Percentiles rank a stretch among this genome's conserved stretches.
phyloP scores from a whole-genome alignment of 1,140 invertebrate genomes.

The Ephestia elutella region DNA sequence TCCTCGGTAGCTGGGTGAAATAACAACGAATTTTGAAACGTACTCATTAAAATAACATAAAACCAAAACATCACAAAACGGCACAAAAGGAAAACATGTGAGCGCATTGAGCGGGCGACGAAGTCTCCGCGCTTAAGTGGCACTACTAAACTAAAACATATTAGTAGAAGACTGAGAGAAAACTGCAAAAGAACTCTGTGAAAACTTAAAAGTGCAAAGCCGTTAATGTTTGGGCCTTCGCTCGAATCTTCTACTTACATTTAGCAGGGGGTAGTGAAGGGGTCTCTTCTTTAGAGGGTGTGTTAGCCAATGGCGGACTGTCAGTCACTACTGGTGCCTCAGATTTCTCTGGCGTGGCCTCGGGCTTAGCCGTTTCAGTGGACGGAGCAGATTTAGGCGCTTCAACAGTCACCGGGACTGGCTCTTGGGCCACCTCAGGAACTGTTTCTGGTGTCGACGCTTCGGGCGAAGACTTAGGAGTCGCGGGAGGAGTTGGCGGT shows the following conservation, averaged over 20 bases:
- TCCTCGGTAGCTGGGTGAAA: conserved; percentile 75
- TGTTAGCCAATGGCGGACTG: conserved; percentile 58
- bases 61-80: conserved; percentile 71
- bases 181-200: conserved; percentile 69
- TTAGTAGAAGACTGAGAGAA: conserved; percentile 63
- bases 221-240: conserved; percentile 35
- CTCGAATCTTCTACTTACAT: conserved; percentile 53
- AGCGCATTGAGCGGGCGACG: conserved; percentile 29
- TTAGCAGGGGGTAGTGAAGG: conserved; percentile 48
- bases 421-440: neutral
- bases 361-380: neutral
- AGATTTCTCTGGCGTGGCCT: conserved; percentile 28
- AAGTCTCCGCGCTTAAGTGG: conserved; percentile 40
- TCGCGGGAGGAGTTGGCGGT: conserved; percentile 22
- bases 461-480: conserved; percentile 24
- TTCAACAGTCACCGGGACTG: conserved; percentile 11
- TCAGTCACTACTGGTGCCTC: conserved; percentile 36
- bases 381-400: conserved; percentile 37
- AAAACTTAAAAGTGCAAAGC: conserved; percentile 62
- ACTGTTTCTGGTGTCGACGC: conserved; percentile 21
- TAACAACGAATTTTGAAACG: conserved; percentile 73
- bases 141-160: conserved; percentile 49
- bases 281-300: conserved; percentile 55
- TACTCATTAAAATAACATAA: conserved; percentile 65
- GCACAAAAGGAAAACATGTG: conserved; percentile 65